phyloP scores from a whole-genome alignment of 2,888 invertebrate genomes.

The Macaria notata region DNA sequence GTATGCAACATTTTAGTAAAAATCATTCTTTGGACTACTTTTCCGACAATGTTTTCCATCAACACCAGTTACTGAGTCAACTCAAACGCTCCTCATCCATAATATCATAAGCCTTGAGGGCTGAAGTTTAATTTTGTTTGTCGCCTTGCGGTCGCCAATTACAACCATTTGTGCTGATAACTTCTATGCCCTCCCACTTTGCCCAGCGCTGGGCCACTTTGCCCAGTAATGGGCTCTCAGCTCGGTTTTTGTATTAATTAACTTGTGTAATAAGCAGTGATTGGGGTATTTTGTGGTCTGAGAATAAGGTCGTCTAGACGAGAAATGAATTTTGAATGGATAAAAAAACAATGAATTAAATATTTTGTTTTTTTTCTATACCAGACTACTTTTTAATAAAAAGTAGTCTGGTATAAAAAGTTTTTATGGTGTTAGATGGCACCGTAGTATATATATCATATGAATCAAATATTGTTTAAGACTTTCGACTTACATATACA shows the following conservation, averaged over 20 bases:
- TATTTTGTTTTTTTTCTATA: not conserved
- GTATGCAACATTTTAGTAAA: too few relatives aligned
- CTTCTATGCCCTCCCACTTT: slow-evolving; percentile 7
- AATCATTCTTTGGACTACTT: too few relatives aligned
- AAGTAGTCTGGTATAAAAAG: too few relatives aligned
- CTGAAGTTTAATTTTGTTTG: slow-evolving; percentile 31
- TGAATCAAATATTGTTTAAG: too few relatives aligned
- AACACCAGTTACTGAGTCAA: not conserved
- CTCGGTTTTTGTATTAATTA: slow-evolving; percentile 9
- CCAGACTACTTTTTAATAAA: too few relatives aligned
- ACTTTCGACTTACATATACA: too few relatives aligned
- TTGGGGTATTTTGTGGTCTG: slow-evolving; percentile 3
- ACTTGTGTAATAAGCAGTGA: slow-evolving; percentile 5
- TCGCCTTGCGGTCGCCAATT: slow-evolving; percentile 27
- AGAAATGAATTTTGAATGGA: too few relatives aligned
- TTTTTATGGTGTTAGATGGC: too few relatives aligned
- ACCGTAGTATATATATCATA: too few relatives aligned
- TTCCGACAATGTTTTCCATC: too few relatives aligned
- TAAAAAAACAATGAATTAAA: too few relatives aligned
- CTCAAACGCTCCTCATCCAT: slow-evolving; percentile 2
- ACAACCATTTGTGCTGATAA: slow-evolving; percentile 18
- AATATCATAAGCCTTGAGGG: slow-evolving; percentile 26
- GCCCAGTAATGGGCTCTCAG: slow-evolving; percentile 16
- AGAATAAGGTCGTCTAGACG: not conserved
- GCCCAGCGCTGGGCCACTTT: slow-evolving; percentile 13